Percentiles rank a stretch among this genome's conserved stretches.
These are phyloP conservation scores for Parelbella ahira DNA, from an alignment of 2,888 invertebrate genomes.

Conservation along the genomic window DNA sequence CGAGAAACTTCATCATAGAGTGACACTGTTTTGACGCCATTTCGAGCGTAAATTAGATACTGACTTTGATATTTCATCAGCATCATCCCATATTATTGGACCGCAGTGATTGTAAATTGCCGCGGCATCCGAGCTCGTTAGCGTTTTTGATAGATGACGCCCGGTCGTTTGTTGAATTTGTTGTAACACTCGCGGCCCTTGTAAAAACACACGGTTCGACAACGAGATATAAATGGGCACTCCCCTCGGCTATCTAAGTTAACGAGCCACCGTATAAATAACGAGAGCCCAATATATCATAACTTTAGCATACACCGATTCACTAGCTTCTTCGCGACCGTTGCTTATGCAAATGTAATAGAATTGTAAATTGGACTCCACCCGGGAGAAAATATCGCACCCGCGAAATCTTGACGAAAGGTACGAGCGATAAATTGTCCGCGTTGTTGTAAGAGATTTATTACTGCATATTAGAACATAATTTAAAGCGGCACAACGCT, in stretches of 20 bases:
- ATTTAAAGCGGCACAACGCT: conserved; percentile 54
- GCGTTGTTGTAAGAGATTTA: conserved; percentile 38
- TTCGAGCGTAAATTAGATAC: conserved; percentile 46
- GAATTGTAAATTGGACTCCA: conserved; percentile 30
- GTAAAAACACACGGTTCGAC: conserved; percentile 76
- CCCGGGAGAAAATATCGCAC: conserved; percentile 32
- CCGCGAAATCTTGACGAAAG: conserved; percentile 35
- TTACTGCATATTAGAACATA: conserved; percentile 38
- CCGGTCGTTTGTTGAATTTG: conserved; percentile 75
- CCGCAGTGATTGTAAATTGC: conserved; percentile 68
- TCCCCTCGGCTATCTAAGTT: conserved; percentile 75
- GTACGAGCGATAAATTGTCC: conserved; percentile 34
- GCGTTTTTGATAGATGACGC: conserved; percentile 78
- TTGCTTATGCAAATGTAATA: conserved; percentile 33
- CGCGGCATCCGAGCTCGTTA: conserved; percentile 75
- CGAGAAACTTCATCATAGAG: conserved; percentile 24
- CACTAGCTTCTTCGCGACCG: conserved; percentile 34
- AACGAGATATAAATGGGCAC: conserved; percentile 73
- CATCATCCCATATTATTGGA: conserved; percentile 70
- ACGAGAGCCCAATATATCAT: conserved; percentile 66
- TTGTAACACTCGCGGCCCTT: conserved; percentile 66
- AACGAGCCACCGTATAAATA: conserved; percentile 78
- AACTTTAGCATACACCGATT: conserved; percentile 48
- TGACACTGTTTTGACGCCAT: conserved; percentile 49
- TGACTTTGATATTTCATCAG: conserved; percentile 54